Evolutionary conservation across 1,140 invertebrate species (phyloP).

Genomic region (Steinernema khuongi): DNA sequence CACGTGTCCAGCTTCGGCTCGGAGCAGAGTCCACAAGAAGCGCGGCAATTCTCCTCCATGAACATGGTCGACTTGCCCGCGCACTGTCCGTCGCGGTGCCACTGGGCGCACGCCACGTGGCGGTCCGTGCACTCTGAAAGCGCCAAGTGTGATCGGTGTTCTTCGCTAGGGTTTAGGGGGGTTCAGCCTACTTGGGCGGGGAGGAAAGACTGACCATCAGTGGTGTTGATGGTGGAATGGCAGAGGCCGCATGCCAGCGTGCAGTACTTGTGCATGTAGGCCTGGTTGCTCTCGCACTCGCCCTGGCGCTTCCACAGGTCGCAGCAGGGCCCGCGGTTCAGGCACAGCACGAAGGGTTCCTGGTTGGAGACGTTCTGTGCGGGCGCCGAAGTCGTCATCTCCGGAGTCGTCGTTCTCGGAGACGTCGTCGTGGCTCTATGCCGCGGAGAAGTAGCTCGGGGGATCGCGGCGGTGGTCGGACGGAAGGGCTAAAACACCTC

Average conservation of each 20-base stretch:
- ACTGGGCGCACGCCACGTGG: constrained; percentile 26
- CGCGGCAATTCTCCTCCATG: constrained; percentile 55
- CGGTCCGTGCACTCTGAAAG: constrained; percentile 46
- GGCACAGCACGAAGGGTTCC: constrained; percentile 50
- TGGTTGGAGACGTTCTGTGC: constrained; percentile 20
- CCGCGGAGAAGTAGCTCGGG: constrained; percentile 8
- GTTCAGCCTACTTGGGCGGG: background rate
- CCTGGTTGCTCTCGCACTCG: constrained; percentile 43
- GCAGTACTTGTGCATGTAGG: constrained; percentile 50
- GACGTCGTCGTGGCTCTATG: background rate
- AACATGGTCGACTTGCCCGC: constrained; percentile 44
- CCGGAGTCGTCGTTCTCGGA: background rate
- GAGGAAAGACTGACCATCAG: constrained; percentile 41
- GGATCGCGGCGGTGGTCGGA: background rate
- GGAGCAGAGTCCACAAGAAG: constrained; percentile 39
- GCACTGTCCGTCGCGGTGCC: constrained; percentile 31
- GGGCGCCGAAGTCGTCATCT: background rate
- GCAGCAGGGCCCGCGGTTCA: constrained; percentile 53
- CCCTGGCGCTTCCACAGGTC: constrained; percentile 45
- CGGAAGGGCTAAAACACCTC: constrained; percentile 8
- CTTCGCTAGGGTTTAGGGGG: background rate
- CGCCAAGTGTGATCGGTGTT: background rate
- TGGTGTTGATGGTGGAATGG: constrained; percentile 45
- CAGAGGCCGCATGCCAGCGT: constrained; percentile 44
- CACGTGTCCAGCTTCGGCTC: constrained; percentile 25